phyloP scores from a whole-genome alignment of 2,113 vertebrate genomes.

The Phainopepla nitens region DNA sequence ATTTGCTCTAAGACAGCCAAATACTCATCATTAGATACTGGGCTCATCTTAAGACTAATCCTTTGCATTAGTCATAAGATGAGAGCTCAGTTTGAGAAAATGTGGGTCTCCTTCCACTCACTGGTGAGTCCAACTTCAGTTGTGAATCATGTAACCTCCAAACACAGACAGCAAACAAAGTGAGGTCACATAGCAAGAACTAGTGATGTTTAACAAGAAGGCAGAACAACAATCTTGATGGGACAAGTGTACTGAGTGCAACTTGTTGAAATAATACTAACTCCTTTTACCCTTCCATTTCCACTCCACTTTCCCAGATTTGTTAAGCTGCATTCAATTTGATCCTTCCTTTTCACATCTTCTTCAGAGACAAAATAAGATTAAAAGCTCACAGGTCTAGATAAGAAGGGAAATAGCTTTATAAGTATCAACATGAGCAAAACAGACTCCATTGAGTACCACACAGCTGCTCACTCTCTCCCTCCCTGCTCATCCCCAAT shows the following conservation, averaged over 20 bases:
- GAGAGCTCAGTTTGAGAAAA: rapidly evolving
- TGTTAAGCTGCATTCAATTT: background rate
- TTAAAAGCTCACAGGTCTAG: background rate
- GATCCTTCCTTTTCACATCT: background rate
- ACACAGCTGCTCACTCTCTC: rapidly evolving
- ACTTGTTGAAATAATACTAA: background rate
- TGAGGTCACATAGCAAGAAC: background rate
- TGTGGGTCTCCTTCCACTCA: background rate
- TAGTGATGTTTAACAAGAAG: background rate
- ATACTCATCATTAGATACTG: background rate
- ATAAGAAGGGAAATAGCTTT: background rate
- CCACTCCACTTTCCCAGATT: background rate
- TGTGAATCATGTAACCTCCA: background rate
- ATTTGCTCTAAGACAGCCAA: background rate
- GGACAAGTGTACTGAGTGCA: background rate
- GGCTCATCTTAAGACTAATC: background rate
- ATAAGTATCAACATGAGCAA: background rate
- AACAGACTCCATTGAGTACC: background rate
- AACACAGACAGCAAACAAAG: background rate
- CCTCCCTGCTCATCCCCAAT: rapidly evolving
- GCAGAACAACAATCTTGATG: background rate
- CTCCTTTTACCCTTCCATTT: background rate
- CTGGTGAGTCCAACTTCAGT: rapidly evolving
- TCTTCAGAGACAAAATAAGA: background rate
- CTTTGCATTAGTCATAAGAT: background rate